phyloP scores from a whole-genome alignment of 2,888 invertebrate genomes.

The Lamproptera curius region DNA sequence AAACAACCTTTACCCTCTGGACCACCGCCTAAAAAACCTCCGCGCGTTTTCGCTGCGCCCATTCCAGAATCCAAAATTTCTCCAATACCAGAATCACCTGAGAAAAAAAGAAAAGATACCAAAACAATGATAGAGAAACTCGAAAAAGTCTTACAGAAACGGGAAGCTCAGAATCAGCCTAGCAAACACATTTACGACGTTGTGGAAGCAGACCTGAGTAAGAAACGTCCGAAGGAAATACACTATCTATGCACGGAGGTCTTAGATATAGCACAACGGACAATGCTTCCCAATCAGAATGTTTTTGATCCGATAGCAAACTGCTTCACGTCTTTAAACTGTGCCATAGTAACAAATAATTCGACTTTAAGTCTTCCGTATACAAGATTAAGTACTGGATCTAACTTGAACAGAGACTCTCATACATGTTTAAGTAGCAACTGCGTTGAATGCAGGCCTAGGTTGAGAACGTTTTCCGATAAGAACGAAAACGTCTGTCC shows the following conservation, averaged over 20 bases:
- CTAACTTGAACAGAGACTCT: constrained; percentile 32
- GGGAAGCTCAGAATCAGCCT: constrained; percentile 51
- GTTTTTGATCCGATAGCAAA: constrained; percentile 49
- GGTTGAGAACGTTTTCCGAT: constrained; percentile 32
- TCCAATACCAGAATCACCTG: constrained; percentile 28
- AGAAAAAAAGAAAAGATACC: constrained; percentile 67
- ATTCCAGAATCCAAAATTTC: constrained; percentile 32
- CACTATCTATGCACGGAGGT: constrained; percentile 74
- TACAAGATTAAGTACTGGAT: constrained; percentile 45
- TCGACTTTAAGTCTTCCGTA: constrained; percentile 64
- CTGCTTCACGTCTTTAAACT: constrained; percentile 66
- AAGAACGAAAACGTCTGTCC: constrained; percentile 35
- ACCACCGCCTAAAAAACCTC: constrained; percentile 87
- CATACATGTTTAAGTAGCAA: constrained; percentile 48
- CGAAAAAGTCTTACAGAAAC: constrained; percentile 77
- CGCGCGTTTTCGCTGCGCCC: constrained; percentile 76
- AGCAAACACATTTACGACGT: constrained; percentile 41
- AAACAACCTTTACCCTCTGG: constrained; percentile 83
- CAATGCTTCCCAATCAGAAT: constrained; percentile 43
- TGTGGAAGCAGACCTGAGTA: constrained; percentile 40
- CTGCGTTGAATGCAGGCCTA: constrained; percentile 28
- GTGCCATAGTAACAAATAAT: constrained; percentile 49
- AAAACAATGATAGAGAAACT: constrained; percentile 82
- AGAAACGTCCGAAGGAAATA: constrained; percentile 60
- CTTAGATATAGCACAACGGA: constrained; percentile 57